These are phyloP conservation scores for Colius striatus DNA, from an alignment of 2,113 vertebrate species.

Conservation along the genomic window DNA sequence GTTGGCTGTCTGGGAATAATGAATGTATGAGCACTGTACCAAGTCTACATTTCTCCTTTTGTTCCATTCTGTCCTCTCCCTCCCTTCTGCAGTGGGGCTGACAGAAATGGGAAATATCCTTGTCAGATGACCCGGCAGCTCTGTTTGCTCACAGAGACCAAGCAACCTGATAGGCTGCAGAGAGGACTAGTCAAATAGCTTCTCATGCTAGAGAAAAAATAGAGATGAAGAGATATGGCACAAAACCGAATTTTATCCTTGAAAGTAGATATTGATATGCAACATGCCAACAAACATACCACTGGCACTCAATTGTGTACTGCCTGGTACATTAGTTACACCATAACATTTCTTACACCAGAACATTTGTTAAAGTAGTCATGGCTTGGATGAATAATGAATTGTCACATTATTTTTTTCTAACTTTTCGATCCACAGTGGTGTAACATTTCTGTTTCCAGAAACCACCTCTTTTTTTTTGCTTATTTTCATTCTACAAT, in stretches of 20 bases:
- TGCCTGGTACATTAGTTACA: neutral
- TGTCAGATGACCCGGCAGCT: neutral
- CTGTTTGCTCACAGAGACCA: fast-evolving
- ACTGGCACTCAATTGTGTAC: neutral
- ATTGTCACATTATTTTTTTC: neutral
- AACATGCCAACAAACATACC: neutral
- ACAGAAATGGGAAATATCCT: neutral
- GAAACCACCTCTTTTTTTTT: neutral
- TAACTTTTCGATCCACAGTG: neutral
- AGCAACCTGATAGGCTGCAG: neutral
- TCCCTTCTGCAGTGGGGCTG: neutral
- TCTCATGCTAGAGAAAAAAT: neutral
- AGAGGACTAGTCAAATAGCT: neutral
- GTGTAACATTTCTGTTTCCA: neutral
- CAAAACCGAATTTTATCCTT: neutral
- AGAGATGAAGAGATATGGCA: neutral
- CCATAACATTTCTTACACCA: no score
- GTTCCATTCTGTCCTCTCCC: neutral
- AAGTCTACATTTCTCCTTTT: neutral
- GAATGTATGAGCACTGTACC: neutral
- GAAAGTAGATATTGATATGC: neutral
- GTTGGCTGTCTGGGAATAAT: neutral
- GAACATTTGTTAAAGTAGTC: neutral
- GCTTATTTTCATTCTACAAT: neutral
- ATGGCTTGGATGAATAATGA: neutral